These are phyloP conservation scores for Hirudo medicinalis DNA, from an alignment of 1,140 invertebrate species.

Conservation along the genomic window DNA sequence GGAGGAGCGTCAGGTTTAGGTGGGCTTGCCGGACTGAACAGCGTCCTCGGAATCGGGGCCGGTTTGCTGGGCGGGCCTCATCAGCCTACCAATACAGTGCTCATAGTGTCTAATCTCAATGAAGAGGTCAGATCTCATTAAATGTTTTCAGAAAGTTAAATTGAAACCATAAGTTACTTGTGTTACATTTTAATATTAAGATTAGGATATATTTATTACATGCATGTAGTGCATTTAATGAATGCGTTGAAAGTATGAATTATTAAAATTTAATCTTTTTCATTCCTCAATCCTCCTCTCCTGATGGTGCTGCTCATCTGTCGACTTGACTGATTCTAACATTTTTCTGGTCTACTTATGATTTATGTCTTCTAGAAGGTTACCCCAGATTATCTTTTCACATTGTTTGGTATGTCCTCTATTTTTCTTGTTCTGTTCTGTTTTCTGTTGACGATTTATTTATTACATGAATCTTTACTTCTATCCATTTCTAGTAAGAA, in stretches of 20 bases:
- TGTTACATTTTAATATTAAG: not conserved
- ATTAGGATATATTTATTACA: not conserved
- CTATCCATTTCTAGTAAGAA: slow-evolving; percentile 7
- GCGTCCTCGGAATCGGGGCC: not conserved
- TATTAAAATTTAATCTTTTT: no score
- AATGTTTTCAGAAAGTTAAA: not conserved
- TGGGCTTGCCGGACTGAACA: slow-evolving; percentile 6
- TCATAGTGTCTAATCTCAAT: slow-evolving; percentile 40
- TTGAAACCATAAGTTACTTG: not conserved
- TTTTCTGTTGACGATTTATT: slow-evolving; percentile 10
- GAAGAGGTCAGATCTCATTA: slow-evolving; percentile 32
- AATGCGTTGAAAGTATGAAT: no score
- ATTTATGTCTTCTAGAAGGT: slow-evolving; percentile 69
- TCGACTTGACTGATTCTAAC: slow-evolving; percentile 10
- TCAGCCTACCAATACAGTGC: slow-evolving; percentile 24
- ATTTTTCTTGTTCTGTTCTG: slow-evolving; percentile 9
- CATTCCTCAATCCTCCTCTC: not conserved
- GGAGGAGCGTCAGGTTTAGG: not conserved
- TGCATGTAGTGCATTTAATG: no score
- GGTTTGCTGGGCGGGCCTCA: not conserved
- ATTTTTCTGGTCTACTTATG: slow-evolving; percentile 1
- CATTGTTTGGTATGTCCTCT: slow-evolving; percentile 97
- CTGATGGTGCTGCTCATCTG: slow-evolving; percentile 13
- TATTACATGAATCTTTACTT: not conserved
- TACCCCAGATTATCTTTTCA: slow-evolving; percentile 99